Conservation (phyloP, 2,113 vertebrate species). For the Tupaia chinensis region DNA sequence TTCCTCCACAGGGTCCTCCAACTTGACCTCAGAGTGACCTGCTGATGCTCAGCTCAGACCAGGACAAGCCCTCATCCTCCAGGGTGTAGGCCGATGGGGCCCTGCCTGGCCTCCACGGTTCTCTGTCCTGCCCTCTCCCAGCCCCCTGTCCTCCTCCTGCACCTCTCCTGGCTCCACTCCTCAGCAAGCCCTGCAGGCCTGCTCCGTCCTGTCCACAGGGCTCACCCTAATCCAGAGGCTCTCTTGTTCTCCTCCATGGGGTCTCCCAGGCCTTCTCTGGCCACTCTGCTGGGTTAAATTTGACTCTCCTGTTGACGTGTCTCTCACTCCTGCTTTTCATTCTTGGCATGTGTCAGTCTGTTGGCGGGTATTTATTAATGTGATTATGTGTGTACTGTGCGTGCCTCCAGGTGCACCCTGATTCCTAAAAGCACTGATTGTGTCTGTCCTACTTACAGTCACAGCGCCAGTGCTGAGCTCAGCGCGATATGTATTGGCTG, state of each 20-base stretch:
- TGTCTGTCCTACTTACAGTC: neutral
- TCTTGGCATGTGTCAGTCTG: neutral
- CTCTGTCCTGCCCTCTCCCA: neutral
- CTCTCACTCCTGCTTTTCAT: neutral
- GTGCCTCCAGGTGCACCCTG: neutral
- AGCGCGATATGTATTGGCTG: constrained; percentile 49
- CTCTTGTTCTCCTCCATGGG: neutral
- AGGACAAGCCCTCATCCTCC: neutral
- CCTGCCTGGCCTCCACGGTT: neutral
- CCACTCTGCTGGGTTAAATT: neutral
- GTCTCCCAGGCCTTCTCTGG: neutral
- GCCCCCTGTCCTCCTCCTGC: no score
- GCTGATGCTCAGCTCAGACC: neutral
- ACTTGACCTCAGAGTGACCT: neutral
- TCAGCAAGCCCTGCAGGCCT: neutral
- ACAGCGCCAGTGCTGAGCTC: constrained; percentile 22
- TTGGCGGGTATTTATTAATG: constrained; percentile 3
- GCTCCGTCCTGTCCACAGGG: accelerated
- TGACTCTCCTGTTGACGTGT: neutral
- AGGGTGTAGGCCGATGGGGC: accelerated
- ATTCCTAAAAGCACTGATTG: neutral
- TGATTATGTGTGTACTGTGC: neutral
- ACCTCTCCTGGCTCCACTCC: neutral
- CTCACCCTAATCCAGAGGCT: neutral
- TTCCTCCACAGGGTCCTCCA: neutral